A percentile compares a stretch with the other conserved stretches of the same genome.
phyloP scores from a whole-genome alignment of 2,113 vertebrate species.

The Marmota monax region DNA sequence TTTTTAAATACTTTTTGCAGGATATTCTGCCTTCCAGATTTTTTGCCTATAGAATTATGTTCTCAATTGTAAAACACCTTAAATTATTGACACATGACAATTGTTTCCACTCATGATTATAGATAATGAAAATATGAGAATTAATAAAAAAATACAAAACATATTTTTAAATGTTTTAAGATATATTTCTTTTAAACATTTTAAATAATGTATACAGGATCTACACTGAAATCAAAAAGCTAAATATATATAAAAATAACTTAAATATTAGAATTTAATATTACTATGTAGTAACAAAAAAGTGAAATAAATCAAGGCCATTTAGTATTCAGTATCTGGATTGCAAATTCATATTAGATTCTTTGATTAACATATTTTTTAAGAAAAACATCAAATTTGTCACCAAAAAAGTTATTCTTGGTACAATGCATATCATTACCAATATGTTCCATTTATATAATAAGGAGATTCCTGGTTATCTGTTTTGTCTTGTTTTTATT shows the following conservation, averaged over 20 bases:
- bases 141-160: constrained; percentile 1
- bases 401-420: neutral
- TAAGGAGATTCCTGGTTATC: neutral
- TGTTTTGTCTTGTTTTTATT: constrained; percentile 67
- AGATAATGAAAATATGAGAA: constrained; percentile 31
- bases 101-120: neutral
- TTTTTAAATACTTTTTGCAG: neutral
- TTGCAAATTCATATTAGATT: constrained; percentile 15
- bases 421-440: neutral
- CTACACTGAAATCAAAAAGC: constrained; percentile 28
- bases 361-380: constrained; percentile 46
- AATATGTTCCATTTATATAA: neutral
- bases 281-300: constrained; percentile 9
- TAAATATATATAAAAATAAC: constrained; percentile 8
- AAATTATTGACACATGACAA: constrained; percentile 3
- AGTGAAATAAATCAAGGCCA: neutral
- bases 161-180: too few species aligned
- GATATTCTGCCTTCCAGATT: constrained; percentile 4
- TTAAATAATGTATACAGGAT: neutral
- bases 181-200: neutral
- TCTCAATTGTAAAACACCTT: constrained; percentile 23
- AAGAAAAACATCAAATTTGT: constrained; percentile 25
- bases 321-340: neutral
- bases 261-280: neutral
- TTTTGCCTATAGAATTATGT: neutral